A percentile compares a stretch with the other conserved stretches of the same genome.
Conservation (phyloP, 2,888 invertebrate species). For the Dicyrtomina minuta region DNA sequence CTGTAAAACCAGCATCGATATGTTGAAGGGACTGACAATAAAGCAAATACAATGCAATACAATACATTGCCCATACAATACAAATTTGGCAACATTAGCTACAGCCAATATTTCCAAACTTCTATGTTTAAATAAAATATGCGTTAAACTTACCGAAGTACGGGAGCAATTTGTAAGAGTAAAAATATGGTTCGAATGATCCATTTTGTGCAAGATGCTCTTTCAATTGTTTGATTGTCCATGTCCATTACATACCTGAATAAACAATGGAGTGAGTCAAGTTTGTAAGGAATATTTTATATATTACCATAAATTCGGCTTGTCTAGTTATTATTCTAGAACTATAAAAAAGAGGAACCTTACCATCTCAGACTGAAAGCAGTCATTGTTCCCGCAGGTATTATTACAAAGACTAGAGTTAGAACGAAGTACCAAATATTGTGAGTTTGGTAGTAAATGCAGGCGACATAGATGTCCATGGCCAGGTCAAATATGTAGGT, state of each 20-base stretch:
- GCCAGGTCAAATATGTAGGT: constrained; percentile 49
- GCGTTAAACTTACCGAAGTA: constrained; percentile 43
- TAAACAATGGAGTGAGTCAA: constrained; percentile 1
- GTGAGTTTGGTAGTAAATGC: constrained; percentile 46
- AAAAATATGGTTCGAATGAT: constrained; percentile 51
- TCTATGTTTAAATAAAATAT: neutral
- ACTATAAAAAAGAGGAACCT: constrained; percentile 11
- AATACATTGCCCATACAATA: too few relatives aligned
- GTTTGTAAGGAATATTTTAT: neutral
- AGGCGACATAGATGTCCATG: constrained; percentile 51
- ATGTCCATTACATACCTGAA: constrained; percentile 53
- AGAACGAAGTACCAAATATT: constrained; percentile 49
- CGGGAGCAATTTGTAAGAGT: constrained; percentile 51
- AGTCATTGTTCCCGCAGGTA: constrained; percentile 53
- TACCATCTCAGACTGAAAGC: constrained; percentile 53
- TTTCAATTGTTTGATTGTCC: constrained; percentile 52
- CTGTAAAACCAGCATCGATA: too few relatives aligned
- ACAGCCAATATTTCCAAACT: too few relatives aligned
- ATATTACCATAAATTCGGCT: neutral
- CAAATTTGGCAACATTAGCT: too few relatives aligned
- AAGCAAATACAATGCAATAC: too few relatives aligned
- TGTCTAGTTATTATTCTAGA: neutral
- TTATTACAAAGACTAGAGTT: constrained; percentile 52
- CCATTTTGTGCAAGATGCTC: constrained; percentile 52
- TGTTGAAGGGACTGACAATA: too few relatives aligned